Conservation (phyloP, 2,797 vertebrate species). For the Phoxinus dragarum region DNA sequence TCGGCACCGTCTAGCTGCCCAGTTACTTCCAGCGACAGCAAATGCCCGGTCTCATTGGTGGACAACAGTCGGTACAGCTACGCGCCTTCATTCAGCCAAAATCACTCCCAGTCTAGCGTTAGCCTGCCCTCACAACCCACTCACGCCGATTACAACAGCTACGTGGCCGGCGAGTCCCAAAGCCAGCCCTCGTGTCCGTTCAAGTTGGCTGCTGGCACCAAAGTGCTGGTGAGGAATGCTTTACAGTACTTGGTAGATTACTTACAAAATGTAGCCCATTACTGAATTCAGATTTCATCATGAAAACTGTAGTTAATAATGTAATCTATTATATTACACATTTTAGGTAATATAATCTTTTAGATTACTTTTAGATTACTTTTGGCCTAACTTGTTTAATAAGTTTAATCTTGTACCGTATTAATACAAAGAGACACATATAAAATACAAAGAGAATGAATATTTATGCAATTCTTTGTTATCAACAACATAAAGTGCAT, state of each 20-base stretch:
- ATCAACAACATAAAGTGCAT: background rate
- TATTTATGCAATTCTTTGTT: background rate
- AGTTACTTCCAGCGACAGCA: constrained; percentile 67
- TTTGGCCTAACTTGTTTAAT: background rate
- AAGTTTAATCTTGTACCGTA: background rate
- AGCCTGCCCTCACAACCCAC: constrained; percentile 58
- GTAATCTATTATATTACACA: background rate
- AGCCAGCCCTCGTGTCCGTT: constrained; percentile 75
- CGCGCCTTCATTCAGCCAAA: constrained; percentile 69
- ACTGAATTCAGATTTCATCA: background rate
- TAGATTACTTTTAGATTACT: background rate
- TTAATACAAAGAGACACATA: background rate
- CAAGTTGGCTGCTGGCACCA: constrained; percentile 76
- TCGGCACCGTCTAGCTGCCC: constrained; percentile 64
- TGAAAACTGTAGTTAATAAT: background rate
- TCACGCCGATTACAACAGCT: constrained; percentile 65
- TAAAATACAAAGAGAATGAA: background rate
- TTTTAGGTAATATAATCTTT: background rate
- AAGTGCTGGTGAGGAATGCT: constrained; percentile 80
- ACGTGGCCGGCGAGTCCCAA: constrained; percentile 57
- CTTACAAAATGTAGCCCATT: background rate
- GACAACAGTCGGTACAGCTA: constrained; percentile 72
- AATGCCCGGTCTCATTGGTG: constrained; percentile 58
- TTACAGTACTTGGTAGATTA: background rate
- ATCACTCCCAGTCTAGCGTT: constrained; percentile 62